Evolutionary conservation across 2,113 vertebrate genomes (phyloP), one percentile per base, ranked within the genome.

Genomic region (Alethe diademata): DNA sequence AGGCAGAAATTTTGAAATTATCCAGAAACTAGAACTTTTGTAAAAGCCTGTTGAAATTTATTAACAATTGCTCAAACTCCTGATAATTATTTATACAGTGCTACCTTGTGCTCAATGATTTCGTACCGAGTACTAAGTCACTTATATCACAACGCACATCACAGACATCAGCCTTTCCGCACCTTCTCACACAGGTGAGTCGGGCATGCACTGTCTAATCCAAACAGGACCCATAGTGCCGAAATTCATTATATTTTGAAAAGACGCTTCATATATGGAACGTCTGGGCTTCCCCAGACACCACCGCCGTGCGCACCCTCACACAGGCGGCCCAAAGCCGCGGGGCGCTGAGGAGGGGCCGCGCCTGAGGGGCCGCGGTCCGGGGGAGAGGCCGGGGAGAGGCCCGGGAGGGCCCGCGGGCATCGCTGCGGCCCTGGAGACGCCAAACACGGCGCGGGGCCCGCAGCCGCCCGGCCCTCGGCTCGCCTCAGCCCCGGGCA

Each of bases 191-290:
- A 9, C 6, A 19, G 25, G 14, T 20, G 19, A 40, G 20, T 10
- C 43, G 12, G 42, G 45, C 50, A 81, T 19, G 9, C 28, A 0
- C n/a, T 3, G 5, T 0, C n/a, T n/a, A 23, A 25, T 2, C 12
- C 43, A 24, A 31, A 14, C 0, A n/a, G 7, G 23, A 6, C 33
- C 33, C 4, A 2, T 0, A 6, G 12, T 2, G 18, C 45, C 20
- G 14, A 35, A 54, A 35, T 7, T 12, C 14, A 8, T 9, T 5
- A 2, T 3, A 0, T 10, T 51, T 26, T 24, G 24, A 33, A 11
- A 1, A 17, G 31, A 35, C 15, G 1, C 19, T 26, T 24, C 24
- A 6, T 28, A 5, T 0, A 4, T 3, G 5, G 5, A 1, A 14
- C 0, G 8, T 6, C 26, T 1, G 40, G 13, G 12, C 31, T 36